These are phyloP conservation scores for Carduelis carduelis DNA, from an alignment of 2,797 vertebrate genomes.

Conservation along the genomic window DNA sequence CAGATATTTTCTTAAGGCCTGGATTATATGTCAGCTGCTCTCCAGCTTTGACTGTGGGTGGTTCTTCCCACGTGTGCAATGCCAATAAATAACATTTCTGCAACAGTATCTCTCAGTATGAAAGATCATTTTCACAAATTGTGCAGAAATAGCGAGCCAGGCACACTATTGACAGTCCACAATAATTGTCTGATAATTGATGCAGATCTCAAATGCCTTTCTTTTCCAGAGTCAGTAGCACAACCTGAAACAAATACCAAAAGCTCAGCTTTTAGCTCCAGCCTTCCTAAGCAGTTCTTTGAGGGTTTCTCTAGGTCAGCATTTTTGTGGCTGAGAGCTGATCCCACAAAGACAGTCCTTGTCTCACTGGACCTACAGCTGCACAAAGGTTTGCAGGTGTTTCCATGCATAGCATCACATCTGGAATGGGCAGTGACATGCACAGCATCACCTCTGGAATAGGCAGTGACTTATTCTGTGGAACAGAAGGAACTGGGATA, in stretches of 20 bases:
- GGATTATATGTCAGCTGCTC: not conserved
- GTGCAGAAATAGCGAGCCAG: not conserved
- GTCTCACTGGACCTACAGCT: not conserved
- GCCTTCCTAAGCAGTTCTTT: not conserved
- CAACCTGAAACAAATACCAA: not conserved
- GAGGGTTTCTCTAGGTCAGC: not conserved
- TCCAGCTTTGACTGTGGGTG: not conserved
- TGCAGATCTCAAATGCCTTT: not conserved
- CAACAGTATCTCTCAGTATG: not conserved
- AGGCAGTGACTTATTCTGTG: not conserved
- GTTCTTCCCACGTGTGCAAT: not conserved
- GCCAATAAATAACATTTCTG: not conserved
- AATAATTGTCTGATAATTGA: not conserved
- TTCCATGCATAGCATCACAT: fast-evolving
- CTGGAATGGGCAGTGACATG: not conserved
- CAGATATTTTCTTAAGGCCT: not conserved
- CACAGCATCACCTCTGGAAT: not conserved
- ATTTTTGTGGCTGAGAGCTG: not conserved
- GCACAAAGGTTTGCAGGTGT: not conserved
- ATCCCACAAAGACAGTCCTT: not conserved
- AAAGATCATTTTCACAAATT: not conserved
- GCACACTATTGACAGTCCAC: not conserved
- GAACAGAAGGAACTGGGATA: not conserved
- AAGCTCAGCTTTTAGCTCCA: not conserved
- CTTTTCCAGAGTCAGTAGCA: not conserved